phyloP scores from a whole-genome alignment of 2,888 invertebrate genomes.

The Melanostoma scalare region DNA sequence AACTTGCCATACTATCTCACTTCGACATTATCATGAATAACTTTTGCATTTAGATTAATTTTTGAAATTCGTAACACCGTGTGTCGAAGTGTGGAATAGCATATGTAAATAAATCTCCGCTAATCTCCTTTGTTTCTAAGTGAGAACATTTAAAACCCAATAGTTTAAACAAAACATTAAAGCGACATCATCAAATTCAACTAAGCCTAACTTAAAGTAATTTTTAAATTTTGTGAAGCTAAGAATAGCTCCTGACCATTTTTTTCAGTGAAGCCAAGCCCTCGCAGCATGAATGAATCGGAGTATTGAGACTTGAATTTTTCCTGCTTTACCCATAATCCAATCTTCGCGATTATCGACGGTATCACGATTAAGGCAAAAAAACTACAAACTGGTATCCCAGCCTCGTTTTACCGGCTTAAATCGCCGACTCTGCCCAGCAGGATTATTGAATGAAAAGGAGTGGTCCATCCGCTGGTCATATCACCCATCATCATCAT shows the following conservation, averaged over 20 bases:
- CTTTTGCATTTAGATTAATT: too few relatives aligned
- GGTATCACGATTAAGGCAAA: conserved; percentile 24
- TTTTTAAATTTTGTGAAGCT: conserved; percentile 11
- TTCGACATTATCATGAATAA: too few relatives aligned
- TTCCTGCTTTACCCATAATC: conserved; percentile 37
- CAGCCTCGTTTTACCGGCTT: conserved; percentile 49
- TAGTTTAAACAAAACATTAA: conserved; percentile 16
- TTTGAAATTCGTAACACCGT: too few relatives aligned
- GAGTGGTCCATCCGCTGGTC: conserved; percentile 64
- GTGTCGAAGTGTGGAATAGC: too few relatives aligned
- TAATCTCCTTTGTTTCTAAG: too few relatives aligned
- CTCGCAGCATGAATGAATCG: conserved; percentile 60
- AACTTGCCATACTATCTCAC: too few relatives aligned
- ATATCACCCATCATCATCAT: conserved; percentile 51
- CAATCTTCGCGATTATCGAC: conserved; percentile 48
- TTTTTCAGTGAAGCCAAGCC: conserved; percentile 35
- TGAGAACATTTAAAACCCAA: too few relatives aligned
- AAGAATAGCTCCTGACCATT: conserved; percentile 34
- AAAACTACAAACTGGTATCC: conserved; percentile 44
- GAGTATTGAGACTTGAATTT: conserved; percentile 26
- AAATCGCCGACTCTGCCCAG: conserved; percentile 27
- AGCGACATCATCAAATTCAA: conserved; percentile 21
- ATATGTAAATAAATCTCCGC: too few relatives aligned
- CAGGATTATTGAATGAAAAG: conserved; percentile 69
- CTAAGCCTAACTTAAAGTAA: conserved; percentile 41